phyloP scores from a whole-genome alignment of 2,888 invertebrate genomes.

The Troides aeacus region DNA sequence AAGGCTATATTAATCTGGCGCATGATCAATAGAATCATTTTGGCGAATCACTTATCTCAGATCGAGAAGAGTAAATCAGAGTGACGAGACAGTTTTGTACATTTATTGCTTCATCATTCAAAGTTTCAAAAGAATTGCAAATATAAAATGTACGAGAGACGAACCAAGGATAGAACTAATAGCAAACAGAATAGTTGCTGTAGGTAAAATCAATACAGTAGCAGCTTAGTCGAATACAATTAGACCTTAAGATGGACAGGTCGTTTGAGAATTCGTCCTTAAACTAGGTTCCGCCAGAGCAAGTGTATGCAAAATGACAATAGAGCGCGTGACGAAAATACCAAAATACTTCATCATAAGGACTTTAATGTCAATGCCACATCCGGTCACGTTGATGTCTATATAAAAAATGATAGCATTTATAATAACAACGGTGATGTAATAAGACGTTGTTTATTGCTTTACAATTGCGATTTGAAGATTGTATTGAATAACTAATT shows the following conservation, averaged over 20 bases:
- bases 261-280: slow-evolving; percentile 17
- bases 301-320: slow-evolving; percentile 37
- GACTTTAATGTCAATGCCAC: slow-evolving; percentile 28
- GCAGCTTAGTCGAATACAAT: not conserved
- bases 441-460: not conserved
- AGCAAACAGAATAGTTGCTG: not conserved
- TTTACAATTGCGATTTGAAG: not conserved
- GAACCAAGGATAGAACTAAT: no score
- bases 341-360: slow-evolving; percentile 34
- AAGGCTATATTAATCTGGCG: not conserved
- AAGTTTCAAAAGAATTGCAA: slow-evolving; percentile 39
- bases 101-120: slow-evolving; percentile 51
- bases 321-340: slow-evolving; percentile 39
- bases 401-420: slow-evolving; percentile 22
- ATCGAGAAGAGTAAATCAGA: slow-evolving; percentile 38
- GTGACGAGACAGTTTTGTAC: slow-evolving; percentile 53
- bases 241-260: not conserved
- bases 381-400: slow-evolving; percentile 27
- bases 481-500: not conserved
- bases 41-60: slow-evolving; percentile 48
- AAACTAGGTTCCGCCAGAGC: slow-evolving; percentile 26
- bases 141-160: slow-evolving; percentile 23
- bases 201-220: not conserved
- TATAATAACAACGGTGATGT: slow-evolving; percentile 7
- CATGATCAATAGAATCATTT: slow-evolving; percentile 30